A percentile compares a stretch with the other conserved stretches of the same genome.
Conservation (phyloP, 2,888 invertebrate species). For the Pristionchus mayeri region DNA sequence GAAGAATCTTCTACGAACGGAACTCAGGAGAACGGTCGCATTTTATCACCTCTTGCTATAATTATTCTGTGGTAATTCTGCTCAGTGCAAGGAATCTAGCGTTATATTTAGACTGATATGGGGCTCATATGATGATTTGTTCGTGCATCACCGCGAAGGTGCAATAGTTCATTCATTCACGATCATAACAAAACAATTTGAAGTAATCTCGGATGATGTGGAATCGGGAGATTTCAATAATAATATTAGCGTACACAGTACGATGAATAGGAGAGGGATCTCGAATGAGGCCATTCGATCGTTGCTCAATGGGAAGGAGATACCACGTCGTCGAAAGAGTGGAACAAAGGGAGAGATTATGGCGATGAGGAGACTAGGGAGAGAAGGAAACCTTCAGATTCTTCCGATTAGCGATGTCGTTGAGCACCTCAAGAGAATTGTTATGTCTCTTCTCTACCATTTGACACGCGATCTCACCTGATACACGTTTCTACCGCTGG, state of each 20-base stretch:
- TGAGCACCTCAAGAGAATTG: conserved; percentile 35
- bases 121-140: too few species aligned
- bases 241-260: conserved; percentile 25
- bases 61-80: too few species aligned
- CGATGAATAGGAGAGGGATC: neutral
- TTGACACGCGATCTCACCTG: conserved; percentile 50
- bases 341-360: neutral
- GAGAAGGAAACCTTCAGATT: conserved; percentile 44
- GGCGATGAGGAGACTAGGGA: neutral
- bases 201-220: neutral
- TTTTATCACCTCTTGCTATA: too few species aligned
- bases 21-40: too few species aligned
- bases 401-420: conserved; percentile 47
- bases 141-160: too few species aligned
- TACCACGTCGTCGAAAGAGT: conserved; percentile 8
- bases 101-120: too few species aligned
- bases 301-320: neutral
- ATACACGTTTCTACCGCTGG: conserved; percentile 60
- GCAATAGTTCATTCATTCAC: neutral
- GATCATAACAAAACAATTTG: neutral
- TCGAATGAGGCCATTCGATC: neutral
- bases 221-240: neutral
- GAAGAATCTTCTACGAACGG: too few species aligned
- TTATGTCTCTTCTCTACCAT: neutral
- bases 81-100: too few species aligned